Evolutionary conservation across 2,113 vertebrate genomes (phyloP).

Genomic region (Aspiorhynchus laticeps): DNA sequence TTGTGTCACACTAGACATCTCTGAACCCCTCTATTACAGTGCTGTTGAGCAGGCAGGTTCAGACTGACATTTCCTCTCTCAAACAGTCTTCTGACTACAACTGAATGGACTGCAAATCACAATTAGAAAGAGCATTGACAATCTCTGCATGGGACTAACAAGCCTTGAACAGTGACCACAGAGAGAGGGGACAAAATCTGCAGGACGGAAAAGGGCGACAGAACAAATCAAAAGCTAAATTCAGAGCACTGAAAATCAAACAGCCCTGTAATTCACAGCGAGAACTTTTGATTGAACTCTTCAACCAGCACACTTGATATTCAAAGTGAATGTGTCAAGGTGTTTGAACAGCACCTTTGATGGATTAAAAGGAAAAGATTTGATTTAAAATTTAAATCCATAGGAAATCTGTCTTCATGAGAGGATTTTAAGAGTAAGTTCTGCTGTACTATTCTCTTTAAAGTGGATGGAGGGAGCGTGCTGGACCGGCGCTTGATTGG

Average conservation of each 20-base stretch:
- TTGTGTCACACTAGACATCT: neutral
- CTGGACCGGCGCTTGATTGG: conserved; percentile 40
- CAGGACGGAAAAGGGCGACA: neutral
- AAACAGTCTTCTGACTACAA: neutral
- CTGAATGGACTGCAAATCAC: conserved; percentile 20
- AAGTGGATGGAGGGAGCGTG: conserved; percentile 39
- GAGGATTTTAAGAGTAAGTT: conserved; percentile 35
- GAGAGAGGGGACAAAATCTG: neutral
- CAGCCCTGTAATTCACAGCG: conserved; percentile 37
- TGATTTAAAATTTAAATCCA: conserved; percentile 56
- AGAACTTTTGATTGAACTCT: conserved; percentile 42
- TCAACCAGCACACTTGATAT: conserved; percentile 45
- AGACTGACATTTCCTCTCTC: neutral
- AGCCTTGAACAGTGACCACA: conserved; percentile 15
- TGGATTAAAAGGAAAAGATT: conserved; percentile 56
- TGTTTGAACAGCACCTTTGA: conserved; percentile 55
- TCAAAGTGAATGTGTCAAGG: conserved; percentile 50
- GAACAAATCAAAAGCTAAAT: conserved; percentile 29
- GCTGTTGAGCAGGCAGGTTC: neutral
- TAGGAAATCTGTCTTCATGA: conserved; percentile 52
- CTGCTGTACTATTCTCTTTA: conserved; percentile 49
- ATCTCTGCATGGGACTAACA: conserved; percentile 17
- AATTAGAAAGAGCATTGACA: conserved; percentile 11
- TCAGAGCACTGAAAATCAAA: conserved; percentile 45
- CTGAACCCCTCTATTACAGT: neutral